phyloP scores from a whole-genome alignment of 2,888 invertebrate species.

The Lamproptera curius region DNA sequence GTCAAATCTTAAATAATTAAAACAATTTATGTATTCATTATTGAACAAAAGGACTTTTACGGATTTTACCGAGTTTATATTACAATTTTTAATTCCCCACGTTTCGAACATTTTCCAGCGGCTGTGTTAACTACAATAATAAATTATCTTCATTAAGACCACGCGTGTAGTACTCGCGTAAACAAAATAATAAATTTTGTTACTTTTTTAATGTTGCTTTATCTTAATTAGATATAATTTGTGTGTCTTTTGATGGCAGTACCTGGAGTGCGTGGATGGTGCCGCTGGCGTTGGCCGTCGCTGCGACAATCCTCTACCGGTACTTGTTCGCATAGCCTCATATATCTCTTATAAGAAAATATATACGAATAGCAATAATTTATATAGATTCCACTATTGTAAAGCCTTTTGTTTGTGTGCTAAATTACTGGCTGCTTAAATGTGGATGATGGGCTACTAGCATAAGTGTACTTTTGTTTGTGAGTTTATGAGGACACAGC shows the following conservation, averaged over 20 bases:
- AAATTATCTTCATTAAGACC: too few species aligned
- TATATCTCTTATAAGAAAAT: not conserved
- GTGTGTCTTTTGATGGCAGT: constrained; percentile 37
- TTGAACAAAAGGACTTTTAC: too few species aligned
- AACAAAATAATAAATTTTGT: too few species aligned
- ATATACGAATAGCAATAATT: not conserved
- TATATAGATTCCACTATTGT: constrained; percentile 1
- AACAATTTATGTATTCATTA: too few species aligned
- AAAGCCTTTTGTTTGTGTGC: not conserved
- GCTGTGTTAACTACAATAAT: too few species aligned
- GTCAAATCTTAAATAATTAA: too few species aligned
- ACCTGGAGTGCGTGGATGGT: constrained; percentile 81
- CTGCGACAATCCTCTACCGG: constrained; percentile 83
- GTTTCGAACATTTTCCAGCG: too few species aligned
- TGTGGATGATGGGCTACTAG: not conserved
- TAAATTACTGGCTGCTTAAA: not conserved
- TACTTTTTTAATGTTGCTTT: not conserved
- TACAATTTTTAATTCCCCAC: too few species aligned
- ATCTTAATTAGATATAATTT: not conserved
- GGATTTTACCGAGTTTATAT: too few species aligned
- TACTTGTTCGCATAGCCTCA: constrained; percentile 78
- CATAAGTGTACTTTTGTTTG: too few species aligned
- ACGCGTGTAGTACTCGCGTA: too few species aligned
- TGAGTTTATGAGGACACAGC: not conserved
- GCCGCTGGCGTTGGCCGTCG: constrained; percentile 81